phyloP scores from a whole-genome alignment of 1,140 invertebrate species.

The Euglossa dilemma region DNA sequence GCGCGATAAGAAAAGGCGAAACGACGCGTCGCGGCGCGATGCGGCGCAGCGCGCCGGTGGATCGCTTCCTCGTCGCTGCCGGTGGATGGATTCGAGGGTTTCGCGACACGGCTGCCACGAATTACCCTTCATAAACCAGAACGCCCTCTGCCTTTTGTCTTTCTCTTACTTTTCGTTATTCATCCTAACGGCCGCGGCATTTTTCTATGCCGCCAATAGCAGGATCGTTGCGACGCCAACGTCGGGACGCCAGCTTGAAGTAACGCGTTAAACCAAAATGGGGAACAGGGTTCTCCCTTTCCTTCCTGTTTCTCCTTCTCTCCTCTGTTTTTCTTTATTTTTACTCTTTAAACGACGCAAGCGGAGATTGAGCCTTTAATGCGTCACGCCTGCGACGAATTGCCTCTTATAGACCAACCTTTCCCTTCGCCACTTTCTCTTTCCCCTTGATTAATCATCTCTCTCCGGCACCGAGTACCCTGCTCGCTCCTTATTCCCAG shows the following conservation, averaged over 20 bases:
- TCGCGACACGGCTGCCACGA: constrained; percentile 56
- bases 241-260: background rate
- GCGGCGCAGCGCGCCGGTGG: background rate
- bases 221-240: background rate
- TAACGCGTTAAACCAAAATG: background rate
- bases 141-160: constrained; percentile 3
- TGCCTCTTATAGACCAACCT: constrained; percentile 58
- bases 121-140: constrained; percentile 57
- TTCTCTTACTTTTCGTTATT: constrained; percentile 32
- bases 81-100: background rate
- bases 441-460: constrained; percentile 40
- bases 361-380: constrained; percentile 50
- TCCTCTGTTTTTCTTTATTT: background rate
- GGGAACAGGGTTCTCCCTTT: background rate
- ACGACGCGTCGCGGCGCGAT: too few species aligned
- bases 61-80: constrained; percentile 6
- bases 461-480: background rate
- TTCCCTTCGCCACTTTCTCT: constrained; percentile 18
- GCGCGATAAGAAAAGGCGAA: background rate
- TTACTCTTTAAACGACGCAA: constrained; percentile 27
- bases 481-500: background rate
- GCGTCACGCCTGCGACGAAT: constrained; percentile 61
- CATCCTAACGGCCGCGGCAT: background rate
- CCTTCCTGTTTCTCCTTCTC: constrained; percentile 12
- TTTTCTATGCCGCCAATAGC: constrained; percentile 27